Conservation (phyloP, 2,797 vertebrate genomes). For the Pteropus rufus region DNA sequence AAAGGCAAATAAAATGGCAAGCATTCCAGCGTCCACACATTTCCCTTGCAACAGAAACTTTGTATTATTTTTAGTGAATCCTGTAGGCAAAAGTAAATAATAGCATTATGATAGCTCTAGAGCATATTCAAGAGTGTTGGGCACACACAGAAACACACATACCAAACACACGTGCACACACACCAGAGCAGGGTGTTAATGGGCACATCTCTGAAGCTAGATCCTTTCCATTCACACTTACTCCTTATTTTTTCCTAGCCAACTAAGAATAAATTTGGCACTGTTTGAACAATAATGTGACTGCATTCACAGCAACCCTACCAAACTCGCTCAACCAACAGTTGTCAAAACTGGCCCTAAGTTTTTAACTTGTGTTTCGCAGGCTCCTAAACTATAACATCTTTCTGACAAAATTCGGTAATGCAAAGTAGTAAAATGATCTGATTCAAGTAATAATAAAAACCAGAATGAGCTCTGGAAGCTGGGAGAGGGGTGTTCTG, state of each 20-base stretch:
- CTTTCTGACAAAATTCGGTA: not conserved
- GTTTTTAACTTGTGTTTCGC: not conserved
- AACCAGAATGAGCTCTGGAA: not conserved
- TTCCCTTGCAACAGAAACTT: not conserved
- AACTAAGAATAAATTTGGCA: not conserved
- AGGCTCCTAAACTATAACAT: not conserved
- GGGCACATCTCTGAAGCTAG: not conserved
- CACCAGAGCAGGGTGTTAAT: too few species aligned
- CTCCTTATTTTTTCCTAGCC: not conserved
- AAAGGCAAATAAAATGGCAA: slow-evolving; percentile 1
- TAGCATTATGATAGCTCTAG: not conserved
- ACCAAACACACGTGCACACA: too few species aligned
- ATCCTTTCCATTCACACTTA: not conserved
- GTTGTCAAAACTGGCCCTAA: not conserved
- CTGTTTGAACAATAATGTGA: not conserved
- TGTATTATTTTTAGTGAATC: slow-evolving; percentile 8
- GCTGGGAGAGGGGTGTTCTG: not conserved
- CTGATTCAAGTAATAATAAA: not conserved
- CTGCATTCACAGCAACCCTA: not conserved
- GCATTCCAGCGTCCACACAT: not conserved
- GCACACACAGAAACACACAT: not conserved
- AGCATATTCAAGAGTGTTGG: not conserved
- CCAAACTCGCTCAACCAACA: not conserved
- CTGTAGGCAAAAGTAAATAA: not conserved
- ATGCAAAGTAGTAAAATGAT: not conserved